Conservation (phyloP, 2,113 vertebrate species). For the Catharus fuscescens region DNA sequence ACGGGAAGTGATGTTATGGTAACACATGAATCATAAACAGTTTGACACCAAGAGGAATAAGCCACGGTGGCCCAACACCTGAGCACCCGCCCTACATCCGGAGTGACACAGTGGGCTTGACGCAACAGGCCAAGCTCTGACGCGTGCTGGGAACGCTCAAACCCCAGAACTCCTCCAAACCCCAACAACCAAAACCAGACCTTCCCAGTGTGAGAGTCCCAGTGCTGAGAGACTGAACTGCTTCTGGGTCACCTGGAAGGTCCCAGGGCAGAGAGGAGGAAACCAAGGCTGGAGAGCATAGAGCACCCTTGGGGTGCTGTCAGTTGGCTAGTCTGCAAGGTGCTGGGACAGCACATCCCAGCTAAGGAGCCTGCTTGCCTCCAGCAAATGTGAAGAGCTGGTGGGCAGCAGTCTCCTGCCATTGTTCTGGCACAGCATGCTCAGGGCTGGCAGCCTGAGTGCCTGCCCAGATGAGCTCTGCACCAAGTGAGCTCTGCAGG, state of each 20-base stretch:
- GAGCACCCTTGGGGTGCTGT: background rate
- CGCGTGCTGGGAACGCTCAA: background rate
- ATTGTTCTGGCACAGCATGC: fast-evolving
- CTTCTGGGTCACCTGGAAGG: background rate
- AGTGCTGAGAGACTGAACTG: background rate
- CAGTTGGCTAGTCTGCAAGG: background rate
- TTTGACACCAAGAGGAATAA: constrained; percentile 27
- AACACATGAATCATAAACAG: constrained; percentile 34
- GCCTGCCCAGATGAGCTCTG: fast-evolving
- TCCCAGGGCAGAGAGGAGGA: background rate
- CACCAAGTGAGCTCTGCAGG: background rate
- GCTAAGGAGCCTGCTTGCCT: background rate
- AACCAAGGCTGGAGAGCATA: background rate
- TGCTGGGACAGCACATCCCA: background rate
- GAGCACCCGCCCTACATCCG: background rate
- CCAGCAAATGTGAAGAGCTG: background rate
- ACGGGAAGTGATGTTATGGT: background rate
- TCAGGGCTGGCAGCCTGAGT: background rate
- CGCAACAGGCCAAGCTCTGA: background rate
- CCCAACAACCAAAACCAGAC: background rate
- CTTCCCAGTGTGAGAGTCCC: background rate
- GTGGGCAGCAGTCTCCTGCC: background rate
- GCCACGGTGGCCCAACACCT: background rate
- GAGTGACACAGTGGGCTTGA: constrained; percentile 1
- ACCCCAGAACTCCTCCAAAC: background rate